Percentiles rank a stretch among this genome's conserved stretches.
These are phyloP conservation scores for Apeltes quadracus DNA, from an alignment of 2,113 vertebrate species.

Conservation along the genomic window DNA sequence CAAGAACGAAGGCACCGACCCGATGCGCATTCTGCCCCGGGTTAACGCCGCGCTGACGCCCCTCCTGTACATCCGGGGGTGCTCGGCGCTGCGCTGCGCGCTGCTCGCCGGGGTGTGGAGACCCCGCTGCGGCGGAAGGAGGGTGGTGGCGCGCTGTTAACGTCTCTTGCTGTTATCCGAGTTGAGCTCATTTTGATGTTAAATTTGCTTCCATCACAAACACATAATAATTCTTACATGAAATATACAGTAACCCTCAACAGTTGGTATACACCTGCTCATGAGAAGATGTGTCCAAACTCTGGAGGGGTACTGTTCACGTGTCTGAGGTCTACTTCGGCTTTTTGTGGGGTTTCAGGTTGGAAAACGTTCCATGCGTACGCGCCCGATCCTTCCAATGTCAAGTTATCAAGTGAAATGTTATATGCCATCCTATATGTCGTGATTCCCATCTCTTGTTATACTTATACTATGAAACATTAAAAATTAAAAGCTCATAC, in stretches of 20 bases:
- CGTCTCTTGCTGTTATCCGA: neutral
- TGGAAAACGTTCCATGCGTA: neutral
- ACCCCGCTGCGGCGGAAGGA: slow-evolving; percentile 32
- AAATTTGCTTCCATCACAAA: too few species aligned
- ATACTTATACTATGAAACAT: neutral
- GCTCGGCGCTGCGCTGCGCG: slow-evolving; percentile 61
- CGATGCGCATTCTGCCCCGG: slow-evolving; percentile 75
- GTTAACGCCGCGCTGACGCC: slow-evolving; percentile 79
- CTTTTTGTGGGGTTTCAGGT: neutral
- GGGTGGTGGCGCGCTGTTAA: neutral
- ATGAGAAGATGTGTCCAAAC: too few species aligned
- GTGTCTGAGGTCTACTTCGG: too few species aligned
- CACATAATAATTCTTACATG: too few species aligned
- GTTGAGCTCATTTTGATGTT: neutral
- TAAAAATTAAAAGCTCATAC: neutral
- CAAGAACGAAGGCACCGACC: slow-evolving; percentile 79
- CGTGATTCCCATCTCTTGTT: too few species aligned
- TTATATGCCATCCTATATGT: neutral
- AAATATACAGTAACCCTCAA: too few species aligned
- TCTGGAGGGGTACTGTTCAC: too few species aligned
- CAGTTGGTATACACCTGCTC: too few species aligned
- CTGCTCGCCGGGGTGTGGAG: slow-evolving; percentile 72
- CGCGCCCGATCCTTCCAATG: neutral
- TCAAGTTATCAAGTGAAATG: neutral
- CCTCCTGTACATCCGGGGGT: slow-evolving; percentile 78